Conservation (phyloP, 1,140 invertebrate species). For the Anastrepha obliqua region DNA sequence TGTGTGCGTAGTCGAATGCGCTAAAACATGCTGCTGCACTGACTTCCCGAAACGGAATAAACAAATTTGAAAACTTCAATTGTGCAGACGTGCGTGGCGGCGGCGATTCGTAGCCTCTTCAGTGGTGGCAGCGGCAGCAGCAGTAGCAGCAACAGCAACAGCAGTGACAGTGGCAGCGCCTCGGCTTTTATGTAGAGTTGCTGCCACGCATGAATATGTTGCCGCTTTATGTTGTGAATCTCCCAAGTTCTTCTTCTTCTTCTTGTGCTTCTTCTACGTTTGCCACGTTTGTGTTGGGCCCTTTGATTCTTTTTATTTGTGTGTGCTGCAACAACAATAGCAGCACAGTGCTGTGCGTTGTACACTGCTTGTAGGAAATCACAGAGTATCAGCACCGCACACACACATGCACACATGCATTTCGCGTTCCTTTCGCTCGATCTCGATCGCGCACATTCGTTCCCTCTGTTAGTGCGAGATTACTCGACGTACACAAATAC, state of each 20-base stretch:
- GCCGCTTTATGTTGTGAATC: neutral
- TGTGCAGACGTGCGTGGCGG: conserved; percentile 38
- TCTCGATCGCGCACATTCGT: neutral
- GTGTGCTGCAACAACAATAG: neutral
- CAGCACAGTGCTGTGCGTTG: neutral
- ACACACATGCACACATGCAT: neutral
- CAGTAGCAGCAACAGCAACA: neutral
- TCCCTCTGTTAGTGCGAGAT: neutral
- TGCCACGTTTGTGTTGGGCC: neutral
- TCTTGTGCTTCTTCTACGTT: neutral
- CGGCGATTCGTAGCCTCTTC: conserved; percentile 1
- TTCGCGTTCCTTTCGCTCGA: neutral
- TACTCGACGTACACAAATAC: neutral
- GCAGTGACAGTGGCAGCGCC: neutral
- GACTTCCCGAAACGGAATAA: conserved; percentile 74
- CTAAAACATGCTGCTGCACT: conserved; percentile 71
- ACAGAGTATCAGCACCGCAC: neutral
- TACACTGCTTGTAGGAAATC: neutral
- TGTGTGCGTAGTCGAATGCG: conserved; percentile 44
- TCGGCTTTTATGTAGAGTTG: neutral
- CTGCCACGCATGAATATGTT: neutral
- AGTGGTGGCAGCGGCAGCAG: neutral
- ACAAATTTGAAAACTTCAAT: conserved; percentile 73
- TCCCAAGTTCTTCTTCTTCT: conserved; percentile 23
- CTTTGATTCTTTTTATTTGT: conserved; percentile 26